A percentile compares a stretch with the other conserved stretches of the same genome.
Conservation (phyloP, 1,140 invertebrate genomes). For the Platyura marginata region DNA sequence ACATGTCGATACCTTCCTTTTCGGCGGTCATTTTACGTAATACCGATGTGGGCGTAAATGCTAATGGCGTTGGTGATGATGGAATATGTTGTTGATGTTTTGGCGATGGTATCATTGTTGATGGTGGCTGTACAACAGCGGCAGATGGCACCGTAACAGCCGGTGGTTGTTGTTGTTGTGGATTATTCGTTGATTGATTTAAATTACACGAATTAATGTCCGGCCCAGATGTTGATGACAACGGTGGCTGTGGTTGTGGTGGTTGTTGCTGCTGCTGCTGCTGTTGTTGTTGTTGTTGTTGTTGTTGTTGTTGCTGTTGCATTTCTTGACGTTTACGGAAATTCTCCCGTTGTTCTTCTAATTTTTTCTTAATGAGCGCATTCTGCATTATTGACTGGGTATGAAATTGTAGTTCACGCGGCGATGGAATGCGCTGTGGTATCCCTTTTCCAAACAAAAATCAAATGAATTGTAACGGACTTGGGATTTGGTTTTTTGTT, state of each 20-base stretch:
- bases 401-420: slow-evolving; percentile 60
- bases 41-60: slow-evolving; percentile 80
- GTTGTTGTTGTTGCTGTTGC: slow-evolving; percentile 26
- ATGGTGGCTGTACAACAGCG: too few species aligned
- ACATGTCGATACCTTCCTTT: slow-evolving; percentile 39
- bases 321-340: slow-evolving; percentile 58
- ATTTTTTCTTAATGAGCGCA: slow-evolving; percentile 66
- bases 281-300: slow-evolving; percentile 12
- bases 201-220: slow-evolving; percentile 8
- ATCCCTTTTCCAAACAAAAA: slow-evolving; percentile 30
- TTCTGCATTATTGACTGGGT: slow-evolving; percentile 67
- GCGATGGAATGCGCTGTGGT: slow-evolving; percentile 56
- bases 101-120: neutral
- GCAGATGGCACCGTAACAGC: too few species aligned
- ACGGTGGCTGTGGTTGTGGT: too few species aligned
- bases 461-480: neutral
- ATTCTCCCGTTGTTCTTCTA: slow-evolving; percentile 70
- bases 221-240: too few species aligned
- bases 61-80: slow-evolving; percentile 38
- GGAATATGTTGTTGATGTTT: slow-evolving; percentile 2
- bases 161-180: too few species aligned
- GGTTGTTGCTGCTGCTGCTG: neutral
- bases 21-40: slow-evolving; percentile 86
- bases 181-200: slow-evolving; percentile 1
- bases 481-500: too few species aligned